Evolutionary conservation across 2,797 vertebrate species (phyloP).

Genomic region (Brachyrhaphis roseni): DNA sequence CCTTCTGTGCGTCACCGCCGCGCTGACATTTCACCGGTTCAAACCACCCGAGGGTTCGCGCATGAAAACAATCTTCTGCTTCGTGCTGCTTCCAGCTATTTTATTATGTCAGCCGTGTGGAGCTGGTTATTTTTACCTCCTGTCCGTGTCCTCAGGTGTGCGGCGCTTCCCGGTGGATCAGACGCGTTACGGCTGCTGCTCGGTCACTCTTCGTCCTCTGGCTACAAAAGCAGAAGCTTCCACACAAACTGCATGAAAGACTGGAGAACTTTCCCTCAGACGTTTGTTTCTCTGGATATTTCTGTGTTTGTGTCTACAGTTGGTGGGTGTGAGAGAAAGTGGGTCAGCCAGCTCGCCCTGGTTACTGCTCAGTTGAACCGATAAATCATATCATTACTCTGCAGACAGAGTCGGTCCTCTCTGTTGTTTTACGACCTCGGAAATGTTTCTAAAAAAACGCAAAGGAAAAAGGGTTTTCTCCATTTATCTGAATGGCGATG

Average conservation of each 20-base stretch:
- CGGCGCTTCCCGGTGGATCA: conserved; percentile 38
- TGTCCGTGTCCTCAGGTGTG: conserved; percentile 40
- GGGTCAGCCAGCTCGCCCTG: conserved; percentile 62
- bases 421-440: conserved; percentile 18
- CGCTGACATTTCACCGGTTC: conserved; percentile 36
- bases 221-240: background rate
- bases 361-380: conserved; percentile 51
- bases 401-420: background rate
- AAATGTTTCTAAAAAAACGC: background rate
- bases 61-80: conserved; percentile 27
- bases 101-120: conserved; percentile 35
- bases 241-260: background rate
- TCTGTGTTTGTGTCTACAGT: conserved; percentile 16
- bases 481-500: background rate
- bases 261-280: background rate
- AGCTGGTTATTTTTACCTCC: conserved; percentile 69
- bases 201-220: conserved; percentile 31
- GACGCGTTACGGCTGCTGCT: conserved; percentile 12
- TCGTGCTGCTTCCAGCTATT: conserved; percentile 40
- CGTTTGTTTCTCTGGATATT: background rate
- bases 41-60: conserved; percentile 17
- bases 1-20: conserved; percentile 23
- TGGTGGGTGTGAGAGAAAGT: conserved; percentile 48
- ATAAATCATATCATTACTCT: conserved; percentile 55
- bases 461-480: background rate